Percentiles rank a stretch among this genome's conserved stretches.
phyloP scores from a whole-genome alignment of 2,888 invertebrate species.

The Endomychus coccineus region DNA sequence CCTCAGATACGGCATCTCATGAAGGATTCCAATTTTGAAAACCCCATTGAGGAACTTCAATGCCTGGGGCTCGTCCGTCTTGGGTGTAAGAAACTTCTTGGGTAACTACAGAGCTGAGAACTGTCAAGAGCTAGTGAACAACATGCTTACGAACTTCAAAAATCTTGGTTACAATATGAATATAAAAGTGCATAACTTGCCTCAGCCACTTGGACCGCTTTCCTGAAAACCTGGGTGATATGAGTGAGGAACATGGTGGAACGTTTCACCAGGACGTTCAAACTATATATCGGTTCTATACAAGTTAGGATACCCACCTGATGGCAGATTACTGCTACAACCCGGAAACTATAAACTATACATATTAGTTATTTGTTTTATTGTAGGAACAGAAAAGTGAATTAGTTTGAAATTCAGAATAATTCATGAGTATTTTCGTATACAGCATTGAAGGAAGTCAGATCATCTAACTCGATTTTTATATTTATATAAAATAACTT shows the following conservation, averaged over 20 bases:
- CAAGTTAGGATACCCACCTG: constrained; percentile 30
- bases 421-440: too few species aligned
- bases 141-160: constrained; percentile 7
- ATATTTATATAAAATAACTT: too few species aligned
- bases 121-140: constrained; percentile 9
- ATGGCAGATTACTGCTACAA: constrained; percentile 36
- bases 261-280: constrained; percentile 37
- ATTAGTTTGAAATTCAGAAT: too few species aligned
- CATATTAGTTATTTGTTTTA: too few species aligned
- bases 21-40: constrained; percentile 5
- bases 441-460: too few species aligned
- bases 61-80: constrained; percentile 9
- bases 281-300: constrained; percentile 34
- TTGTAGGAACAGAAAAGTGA: too few species aligned
- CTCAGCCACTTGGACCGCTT: constrained; percentile 35
- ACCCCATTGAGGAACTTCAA: constrained; percentile 2
- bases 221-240: constrained; percentile 34
- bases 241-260: constrained; percentile 36
- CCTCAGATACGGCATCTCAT: constrained; percentile 12
- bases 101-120: constrained; percentile 15
- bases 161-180: constrained; percentile 30
- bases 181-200: constrained; percentile 35
- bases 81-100: constrained; percentile 8
- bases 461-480: too few species aligned
- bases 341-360: too few species aligned